Percentiles rank a stretch among this genome's conserved stretches.
Conservation (phyloP, 2,113 vertebrate genomes). For the Trichomycterus rosablanca region DNA sequence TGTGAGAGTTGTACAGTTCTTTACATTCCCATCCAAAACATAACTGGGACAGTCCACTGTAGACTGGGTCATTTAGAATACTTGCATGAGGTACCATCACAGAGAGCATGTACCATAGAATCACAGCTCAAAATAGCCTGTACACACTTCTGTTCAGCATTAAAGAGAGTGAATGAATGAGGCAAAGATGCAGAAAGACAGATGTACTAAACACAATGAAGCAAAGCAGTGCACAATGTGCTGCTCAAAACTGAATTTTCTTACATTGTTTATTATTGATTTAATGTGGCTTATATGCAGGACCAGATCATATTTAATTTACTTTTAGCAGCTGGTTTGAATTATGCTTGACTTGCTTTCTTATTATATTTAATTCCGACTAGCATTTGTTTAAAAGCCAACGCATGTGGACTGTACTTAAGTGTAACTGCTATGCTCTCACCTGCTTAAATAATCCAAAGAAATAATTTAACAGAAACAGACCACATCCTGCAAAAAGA, state of each 20-base stretch:
- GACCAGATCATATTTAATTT: background rate
- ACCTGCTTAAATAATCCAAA: too few relatives aligned
- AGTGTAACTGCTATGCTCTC: too few relatives aligned
- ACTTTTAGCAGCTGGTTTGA: too few relatives aligned
- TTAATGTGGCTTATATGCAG: too few relatives aligned
- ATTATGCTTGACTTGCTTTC: too few relatives aligned
- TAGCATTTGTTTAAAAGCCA: too few relatives aligned
- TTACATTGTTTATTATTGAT: too few relatives aligned
- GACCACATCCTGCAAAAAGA: too few relatives aligned
- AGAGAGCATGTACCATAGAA: constrained; percentile 25
- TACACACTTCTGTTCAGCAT: constrained; percentile 15
- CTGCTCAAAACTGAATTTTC: constrained; percentile 22
- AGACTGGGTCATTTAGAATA: constrained; percentile 22
- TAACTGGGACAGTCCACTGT: constrained; percentile 23
- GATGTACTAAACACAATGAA: background rate
- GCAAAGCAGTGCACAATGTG: constrained; percentile 22
- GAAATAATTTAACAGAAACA: too few relatives aligned
- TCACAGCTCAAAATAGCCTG: constrained; percentile 31
- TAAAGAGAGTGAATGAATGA: constrained; percentile 1
- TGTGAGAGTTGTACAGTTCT: background rate
- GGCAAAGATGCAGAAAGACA: background rate
- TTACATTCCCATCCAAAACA: constrained; percentile 15
- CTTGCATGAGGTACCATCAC: constrained; percentile 38
- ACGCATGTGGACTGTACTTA: too few relatives aligned
- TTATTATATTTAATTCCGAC: too few relatives aligned